Evolutionary conservation across 2,888 invertebrate species (phyloP).

Genomic region (Amorpha juglandis): DNA sequence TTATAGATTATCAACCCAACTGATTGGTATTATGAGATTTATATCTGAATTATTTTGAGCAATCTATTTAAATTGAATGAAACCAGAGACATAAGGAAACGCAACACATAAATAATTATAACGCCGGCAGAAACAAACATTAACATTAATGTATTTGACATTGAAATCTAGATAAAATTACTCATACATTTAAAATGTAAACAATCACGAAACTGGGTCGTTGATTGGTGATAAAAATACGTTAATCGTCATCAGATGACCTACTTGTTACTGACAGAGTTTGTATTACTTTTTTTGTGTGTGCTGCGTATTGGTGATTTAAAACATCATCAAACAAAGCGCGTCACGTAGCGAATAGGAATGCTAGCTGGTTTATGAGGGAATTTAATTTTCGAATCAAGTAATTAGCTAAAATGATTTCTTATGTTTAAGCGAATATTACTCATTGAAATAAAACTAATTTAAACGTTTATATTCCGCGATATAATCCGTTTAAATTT

Average conservation of each 20-base stretch:
- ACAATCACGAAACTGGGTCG: conserved; percentile 15
- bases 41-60: too few species aligned
- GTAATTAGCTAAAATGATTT: too few species aligned
- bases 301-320: neutral
- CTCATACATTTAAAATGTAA: conserved; percentile 11
- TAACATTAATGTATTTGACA: conserved; percentile 12
- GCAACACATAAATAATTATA: neutral
- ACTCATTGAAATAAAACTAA: too few species aligned
- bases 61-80: too few species aligned
- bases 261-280: conserved; percentile 2
- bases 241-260: conserved; percentile 8
- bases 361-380: too few species aligned
- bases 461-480: too few species aligned
- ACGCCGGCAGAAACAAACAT: neutral
- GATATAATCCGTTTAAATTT: too few species aligned
- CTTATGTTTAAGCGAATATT: too few species aligned
- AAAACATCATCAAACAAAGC: neutral
- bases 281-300: neutral
- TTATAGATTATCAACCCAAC: too few species aligned
- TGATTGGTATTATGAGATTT: too few species aligned
- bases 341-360: too few species aligned
- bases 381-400: too few species aligned
- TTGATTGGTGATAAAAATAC: conserved; percentile 19
- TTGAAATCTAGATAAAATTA: conserved; percentile 14
- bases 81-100: neutral